Evolutionary conservation across 2,888 invertebrate species (phyloP), one percentile per base, ranked within the genome.

Genomic region (Sympetrum striolatum): DNA sequence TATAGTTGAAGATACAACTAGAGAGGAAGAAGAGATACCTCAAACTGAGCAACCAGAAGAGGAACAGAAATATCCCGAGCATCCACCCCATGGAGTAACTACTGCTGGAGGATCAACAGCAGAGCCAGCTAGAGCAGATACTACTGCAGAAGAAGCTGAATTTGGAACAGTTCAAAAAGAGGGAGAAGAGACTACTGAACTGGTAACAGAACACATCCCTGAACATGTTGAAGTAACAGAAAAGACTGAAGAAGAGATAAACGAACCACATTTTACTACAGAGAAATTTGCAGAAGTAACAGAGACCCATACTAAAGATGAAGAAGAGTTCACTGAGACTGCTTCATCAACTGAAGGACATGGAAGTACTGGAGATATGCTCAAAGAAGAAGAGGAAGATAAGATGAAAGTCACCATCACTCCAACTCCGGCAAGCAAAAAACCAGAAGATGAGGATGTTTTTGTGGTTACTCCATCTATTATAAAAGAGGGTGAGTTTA

Each of bases 181-280:
- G n/a, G 73, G 93, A 60, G 92, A 92, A 35, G 93, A 92, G 90
- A 91, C 93, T 0, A 92, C 93, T 0, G 92, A 92, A 5, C 92
- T 92, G 44, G 58, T 92, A 44, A 92, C 92, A 31, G 53, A 53
- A 18, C 53, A 53, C 8, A 91, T 93, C 12, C 93, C 93, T 0
- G 90, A 58, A n/a, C 91, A 73, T 8, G 90, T 90, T 73, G 91
- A 92, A 80, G 91, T 91, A 90, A 90, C 81, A 31, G 90, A 82
- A 44, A 79, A 53, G 64, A 48, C 15, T 14, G 91, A 92, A 91
- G 91, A 90, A 31, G 91, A 81, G 35, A 81, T 44, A 90, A 25
- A 81, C 37, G 53, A 81, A 15, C 10, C 3, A 10, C 91, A 64
- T 15, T 2, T 80, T 18, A 80, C 91, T 60, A 90, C 90, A 48